Evolutionary conservation across 1,140 invertebrate genomes (phyloP).

Genomic region (Aricia agestis): DNA sequence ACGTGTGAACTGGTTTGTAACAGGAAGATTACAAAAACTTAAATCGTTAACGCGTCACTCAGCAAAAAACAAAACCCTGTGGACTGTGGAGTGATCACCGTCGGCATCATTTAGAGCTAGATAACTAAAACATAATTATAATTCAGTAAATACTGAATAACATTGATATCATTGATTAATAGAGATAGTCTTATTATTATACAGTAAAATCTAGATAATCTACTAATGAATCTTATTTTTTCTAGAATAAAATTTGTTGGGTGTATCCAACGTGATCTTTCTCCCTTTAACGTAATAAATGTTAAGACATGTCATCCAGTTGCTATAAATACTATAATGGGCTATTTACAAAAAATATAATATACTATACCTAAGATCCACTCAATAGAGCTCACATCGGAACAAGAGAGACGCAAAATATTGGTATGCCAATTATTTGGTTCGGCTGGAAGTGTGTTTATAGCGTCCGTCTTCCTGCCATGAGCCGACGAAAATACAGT

Average conservation of each 20-base stretch:
- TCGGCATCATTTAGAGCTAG: not conserved
- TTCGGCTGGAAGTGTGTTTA: slow-evolving; percentile 69
- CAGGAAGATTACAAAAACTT: not conserved
- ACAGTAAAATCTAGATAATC: no score
- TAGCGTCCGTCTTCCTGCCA: slow-evolving; percentile 70
- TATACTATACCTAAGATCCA: not conserved
- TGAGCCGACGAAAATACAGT: slow-evolving; percentile 70
- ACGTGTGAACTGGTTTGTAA: not conserved
- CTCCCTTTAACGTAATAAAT: no score
- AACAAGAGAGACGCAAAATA: slow-evolving; percentile 17
- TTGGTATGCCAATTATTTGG: slow-evolving; percentile 41
- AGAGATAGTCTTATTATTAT: not conserved
- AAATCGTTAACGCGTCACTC: not conserved
- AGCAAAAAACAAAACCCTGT: not conserved
- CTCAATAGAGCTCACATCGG: slow-evolving; percentile 1
- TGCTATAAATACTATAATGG: no score
- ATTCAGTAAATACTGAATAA: no score
- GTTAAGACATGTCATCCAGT: no score
- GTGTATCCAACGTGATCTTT: no score
- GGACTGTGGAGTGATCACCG: not conserved
- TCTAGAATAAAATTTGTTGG: no score
- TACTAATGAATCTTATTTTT: no score
- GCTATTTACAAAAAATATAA: no score
- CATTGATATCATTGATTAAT: not conserved
- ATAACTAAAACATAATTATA: not conserved